Evolutionary conservation across 2,888 invertebrate genomes (phyloP), one percentile per base, ranked within the genome.

Genomic region (Phrixothrix hirtus): DNA sequence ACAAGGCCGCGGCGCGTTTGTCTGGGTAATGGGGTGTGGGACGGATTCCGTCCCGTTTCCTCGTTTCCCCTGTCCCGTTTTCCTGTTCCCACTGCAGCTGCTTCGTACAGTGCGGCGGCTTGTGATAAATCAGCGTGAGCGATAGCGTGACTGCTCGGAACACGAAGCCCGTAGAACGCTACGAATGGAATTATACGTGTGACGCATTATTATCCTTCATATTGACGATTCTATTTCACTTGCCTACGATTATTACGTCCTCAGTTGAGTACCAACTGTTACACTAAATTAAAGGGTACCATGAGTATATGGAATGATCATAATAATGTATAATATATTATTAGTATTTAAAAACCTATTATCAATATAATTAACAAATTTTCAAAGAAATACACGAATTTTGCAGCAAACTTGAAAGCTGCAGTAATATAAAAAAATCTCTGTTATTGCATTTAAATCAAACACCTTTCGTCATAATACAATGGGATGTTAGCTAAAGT

Each of bases 1-100:
- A 65, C 65, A 67, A 64, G 67, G 62, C 64, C 62, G 61, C 64
- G 64, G 59, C 65, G 63, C 64, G 63, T 67, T 66, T 67, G 65
- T 63, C 64, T 64, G 65, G 65, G 63, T 65, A 65, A 67, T 66
- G 54, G 67, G 64, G 62, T 61, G 63, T 62, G 52, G 51, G 55
- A 51, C 57, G 48, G 45, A 55, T 36, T 52, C 55, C 41, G 56
- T 56, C 57, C 57, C 53, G 54, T 51, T 56, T 46, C 49, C 57
- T 42, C 53, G 41, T 48, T 16, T 42, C 51, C 48, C 45, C 44
- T 43, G 41, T 37, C 50, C 49, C 46, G 49, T 17, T 37, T 45
- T 30, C 51, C 47, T 45, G 39, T 47, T 34, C 50, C 43, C 47
- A 45, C 48, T 48, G 54, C 51, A 52, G 57, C 57, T 55, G 55